Percentiles rank a stretch among this genome's conserved stretches.
These are phyloP conservation scores for Cyclopterus lumpus DNA, from an alignment of 2,797 vertebrate genomes.

Conservation along the genomic window DNA sequence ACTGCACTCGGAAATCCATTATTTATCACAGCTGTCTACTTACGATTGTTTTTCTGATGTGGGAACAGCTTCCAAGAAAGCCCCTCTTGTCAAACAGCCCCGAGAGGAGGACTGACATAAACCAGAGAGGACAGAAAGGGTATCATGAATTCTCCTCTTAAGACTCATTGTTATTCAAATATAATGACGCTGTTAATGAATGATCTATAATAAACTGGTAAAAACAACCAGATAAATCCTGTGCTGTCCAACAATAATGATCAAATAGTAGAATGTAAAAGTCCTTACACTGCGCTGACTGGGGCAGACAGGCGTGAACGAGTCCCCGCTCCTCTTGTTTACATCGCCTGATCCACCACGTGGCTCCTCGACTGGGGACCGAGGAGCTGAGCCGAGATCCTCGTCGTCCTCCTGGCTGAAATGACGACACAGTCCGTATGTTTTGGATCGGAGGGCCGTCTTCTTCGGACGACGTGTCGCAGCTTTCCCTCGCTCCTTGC, in stretches of 20 bases:
- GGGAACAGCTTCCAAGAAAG: constrained; percentile 52
- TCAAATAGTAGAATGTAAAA: neutral
- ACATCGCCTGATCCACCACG: constrained; percentile 46
- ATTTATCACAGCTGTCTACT: constrained; percentile 74
- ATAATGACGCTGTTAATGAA: neutral
- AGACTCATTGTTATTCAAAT: neutral
- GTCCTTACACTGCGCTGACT: constrained; percentile 60
- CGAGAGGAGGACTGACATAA: constrained; percentile 51
- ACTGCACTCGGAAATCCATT: constrained; percentile 64
- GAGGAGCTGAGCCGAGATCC: constrained; percentile 34
- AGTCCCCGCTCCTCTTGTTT: constrained; percentile 57
- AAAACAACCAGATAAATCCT: neutral
- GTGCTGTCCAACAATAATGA: neutral
- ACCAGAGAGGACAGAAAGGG: constrained; percentile 4
- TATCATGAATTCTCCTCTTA: neutral
- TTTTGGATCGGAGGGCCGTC: constrained; percentile 60
- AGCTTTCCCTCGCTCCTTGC: constrained; percentile 28
- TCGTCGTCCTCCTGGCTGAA: constrained; percentile 64
- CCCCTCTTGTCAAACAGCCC: constrained; percentile 44
- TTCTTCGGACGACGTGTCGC: constrained; percentile 54
- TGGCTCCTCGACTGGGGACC: constrained; percentile 38
- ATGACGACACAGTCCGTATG: constrained; percentile 75
- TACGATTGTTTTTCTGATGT: constrained; percentile 71
- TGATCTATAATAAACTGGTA: neutral
- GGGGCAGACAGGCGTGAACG: constrained; percentile 37